These are phyloP conservation scores for Agrotis exclamationis DNA, from an alignment of 2,888 invertebrate genomes.

Conservation along the genomic window DNA sequence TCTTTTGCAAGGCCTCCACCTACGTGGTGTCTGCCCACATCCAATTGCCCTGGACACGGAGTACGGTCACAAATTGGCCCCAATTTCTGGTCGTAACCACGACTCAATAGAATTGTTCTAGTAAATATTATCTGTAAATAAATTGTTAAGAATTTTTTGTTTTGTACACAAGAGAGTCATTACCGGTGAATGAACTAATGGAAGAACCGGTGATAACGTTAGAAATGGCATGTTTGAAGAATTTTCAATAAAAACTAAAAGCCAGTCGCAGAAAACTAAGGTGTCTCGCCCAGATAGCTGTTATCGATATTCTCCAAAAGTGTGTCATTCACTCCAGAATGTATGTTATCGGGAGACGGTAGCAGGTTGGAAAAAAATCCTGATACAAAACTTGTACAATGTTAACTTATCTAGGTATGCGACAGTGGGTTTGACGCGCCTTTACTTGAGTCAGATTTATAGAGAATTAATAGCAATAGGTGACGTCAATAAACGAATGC, in stretches of 20 bases:
- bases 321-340: constrained; percentile 79
- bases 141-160: constrained; percentile 57
- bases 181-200: constrained; percentile 39
- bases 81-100: constrained; percentile 73
- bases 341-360: constrained; percentile 70
- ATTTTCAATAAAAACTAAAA: constrained; percentile 59
- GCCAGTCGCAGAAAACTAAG: constrained; percentile 56
- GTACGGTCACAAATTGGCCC: constrained; percentile 80
- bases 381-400: constrained; percentile 57
- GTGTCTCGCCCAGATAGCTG: constrained; percentile 63
- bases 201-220: constrained; percentile 55
- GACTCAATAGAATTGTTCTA: constrained; percentile 64
- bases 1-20: constrained; percentile 87
- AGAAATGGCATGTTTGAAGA: constrained; percentile 51
- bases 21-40: constrained; percentile 88
- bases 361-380: constrained; percentile 72
- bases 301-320: constrained; percentile 77
- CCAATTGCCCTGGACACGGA: constrained; percentile 82
- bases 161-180: constrained; percentile 49
- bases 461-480: constrained; percentile 40
- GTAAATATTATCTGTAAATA: constrained; percentile 56
- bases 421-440: constrained; percentile 38
- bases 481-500: not conserved
- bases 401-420: constrained; percentile 59
- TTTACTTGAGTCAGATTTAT: constrained; percentile 43